These are phyloP conservation scores for Marasmarcha lunaedactyla DNA, from an alignment of 2,888 invertebrate species.

Conservation along the genomic window DNA sequence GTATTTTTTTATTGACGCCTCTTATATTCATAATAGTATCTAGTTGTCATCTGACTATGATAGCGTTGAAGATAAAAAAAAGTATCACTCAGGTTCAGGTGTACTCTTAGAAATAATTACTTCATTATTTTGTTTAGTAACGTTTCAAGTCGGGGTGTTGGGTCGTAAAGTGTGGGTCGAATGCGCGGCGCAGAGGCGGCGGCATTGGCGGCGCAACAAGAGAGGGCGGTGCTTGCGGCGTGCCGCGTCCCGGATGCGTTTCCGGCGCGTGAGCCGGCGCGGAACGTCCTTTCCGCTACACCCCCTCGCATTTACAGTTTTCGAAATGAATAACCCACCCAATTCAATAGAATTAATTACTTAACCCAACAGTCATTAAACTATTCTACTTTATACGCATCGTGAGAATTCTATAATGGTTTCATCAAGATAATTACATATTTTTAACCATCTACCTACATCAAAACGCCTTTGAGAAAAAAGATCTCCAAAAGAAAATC, in stretches of 20 bases:
- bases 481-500: too few species aligned
- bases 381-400: background rate
- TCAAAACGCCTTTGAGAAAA: too few species aligned
- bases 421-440: too few species aligned
- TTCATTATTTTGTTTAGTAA: too few species aligned
- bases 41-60: too few species aligned
- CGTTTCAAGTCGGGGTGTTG: background rate
- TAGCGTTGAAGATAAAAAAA: too few species aligned
- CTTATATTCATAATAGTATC: too few species aligned
- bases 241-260: conserved; percentile 62
- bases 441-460: too few species aligned
- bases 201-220: conserved; percentile 12
- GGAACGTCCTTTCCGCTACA: conserved; percentile 63
- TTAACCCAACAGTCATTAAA: background rate
- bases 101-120: too few species aligned
- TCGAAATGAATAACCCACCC: conserved; percentile 29
- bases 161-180: background rate
- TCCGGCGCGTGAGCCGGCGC: conserved; percentile 58
- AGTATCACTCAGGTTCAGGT: too few species aligned
- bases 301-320: conserved; percentile 46
- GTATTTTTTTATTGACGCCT: background rate
- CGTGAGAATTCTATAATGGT: too few species aligned
- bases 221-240: conserved; percentile 40
- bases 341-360: conserved; percentile 27
- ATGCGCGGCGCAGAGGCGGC: background rate